Conservation (phyloP, 1,140 invertebrate genomes). For the Drosophila nigromelanica region DNA sequence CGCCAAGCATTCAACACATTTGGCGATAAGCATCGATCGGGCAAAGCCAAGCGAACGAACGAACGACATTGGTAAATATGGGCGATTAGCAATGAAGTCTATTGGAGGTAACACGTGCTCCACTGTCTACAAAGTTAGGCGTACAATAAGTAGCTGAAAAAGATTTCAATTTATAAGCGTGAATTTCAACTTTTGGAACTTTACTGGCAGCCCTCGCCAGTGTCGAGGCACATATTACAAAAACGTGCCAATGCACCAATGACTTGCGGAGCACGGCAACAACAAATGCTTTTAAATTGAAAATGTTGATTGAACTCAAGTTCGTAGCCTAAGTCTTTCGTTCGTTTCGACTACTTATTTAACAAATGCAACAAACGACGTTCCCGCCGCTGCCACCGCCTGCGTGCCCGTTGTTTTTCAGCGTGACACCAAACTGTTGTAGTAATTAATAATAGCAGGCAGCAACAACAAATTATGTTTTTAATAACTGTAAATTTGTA, state of each 20-base stretch:
- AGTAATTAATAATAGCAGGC: slow-evolving; percentile 78
- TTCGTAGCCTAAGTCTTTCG: slow-evolving; percentile 81
- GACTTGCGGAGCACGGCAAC: slow-evolving; percentile 55
- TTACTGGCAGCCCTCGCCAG: slow-evolving; percentile 51
- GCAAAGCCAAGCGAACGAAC: slow-evolving; percentile 39
- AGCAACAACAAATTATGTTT: slow-evolving; percentile 79
- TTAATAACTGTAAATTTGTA: slow-evolving; percentile 83
- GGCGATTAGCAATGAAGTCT: slow-evolving; percentile 67
- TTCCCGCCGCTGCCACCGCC: slow-evolving; percentile 15
- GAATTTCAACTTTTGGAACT: slow-evolving; percentile 26
- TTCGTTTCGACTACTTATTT: slow-evolving; percentile 65
- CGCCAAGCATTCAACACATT: slow-evolving; percentile 72
- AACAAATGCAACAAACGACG: slow-evolving; percentile 31
- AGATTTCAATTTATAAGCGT: background rate
- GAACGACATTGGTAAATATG: slow-evolving; percentile 79
- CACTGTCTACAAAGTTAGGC: slow-evolving; percentile 1
- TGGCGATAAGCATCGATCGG: slow-evolving; percentile 72
- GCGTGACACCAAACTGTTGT: slow-evolving; percentile 79
- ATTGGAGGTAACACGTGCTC: slow-evolving; percentile 53
- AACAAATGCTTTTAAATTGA: slow-evolving; percentile 76
- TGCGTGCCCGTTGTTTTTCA: slow-evolving; percentile 51
- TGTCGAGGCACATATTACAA: slow-evolving; percentile 45
- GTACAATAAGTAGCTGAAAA: slow-evolving; percentile 4
- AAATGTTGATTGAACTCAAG: slow-evolving; percentile 81
- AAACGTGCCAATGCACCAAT: slow-evolving; percentile 75